A percentile compares a stretch with the other conserved stretches of the same genome.
Evolutionary conservation across 1,140 invertebrate species (phyloP).

Genomic region (Pogonomyrmex barbatus): DNA sequence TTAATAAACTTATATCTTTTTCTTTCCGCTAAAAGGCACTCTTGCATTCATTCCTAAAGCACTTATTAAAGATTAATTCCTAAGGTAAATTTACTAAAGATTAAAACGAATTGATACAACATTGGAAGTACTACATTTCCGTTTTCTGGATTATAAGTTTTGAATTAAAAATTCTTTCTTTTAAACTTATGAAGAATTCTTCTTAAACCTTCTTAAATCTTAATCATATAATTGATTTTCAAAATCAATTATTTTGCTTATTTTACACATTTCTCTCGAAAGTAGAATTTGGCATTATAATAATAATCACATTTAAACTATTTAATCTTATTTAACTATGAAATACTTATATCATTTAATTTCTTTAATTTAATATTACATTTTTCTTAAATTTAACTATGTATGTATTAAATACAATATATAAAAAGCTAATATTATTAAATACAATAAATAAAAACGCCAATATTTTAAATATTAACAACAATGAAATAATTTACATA

Average conservation of each 20-base stretch:
- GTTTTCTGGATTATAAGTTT: background rate
- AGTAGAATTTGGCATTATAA: background rate
- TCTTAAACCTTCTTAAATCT: slow-evolving; percentile 17
- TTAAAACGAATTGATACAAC: no score
- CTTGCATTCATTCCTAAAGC: slow-evolving; percentile 18
- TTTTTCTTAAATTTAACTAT: slow-evolving; percentile 13
- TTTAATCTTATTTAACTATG: slow-evolving; percentile 11
- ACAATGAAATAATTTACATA: slow-evolving; percentile 32
- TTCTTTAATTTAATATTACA: background rate
- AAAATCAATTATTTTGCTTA: slow-evolving; percentile 27
- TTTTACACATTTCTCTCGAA: background rate
- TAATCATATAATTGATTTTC: slow-evolving; percentile 32
- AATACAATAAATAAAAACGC: background rate
- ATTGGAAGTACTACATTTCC: background rate
- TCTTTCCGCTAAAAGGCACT: slow-evolving; percentile 2
- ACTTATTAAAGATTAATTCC: slow-evolving; percentile 5
- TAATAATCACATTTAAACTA: slow-evolving; percentile 30
- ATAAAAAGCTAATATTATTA: background rate
- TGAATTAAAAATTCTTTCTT: background rate
- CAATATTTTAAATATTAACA: background rate
- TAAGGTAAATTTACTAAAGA: no score
- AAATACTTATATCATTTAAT: slow-evolving; percentile 28
- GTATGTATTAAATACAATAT: background rate
- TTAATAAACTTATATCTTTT: background rate
- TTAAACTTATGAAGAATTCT: background rate